Conservation (phyloP, 2,888 invertebrate species). For the Plutella xylostella region DNA sequence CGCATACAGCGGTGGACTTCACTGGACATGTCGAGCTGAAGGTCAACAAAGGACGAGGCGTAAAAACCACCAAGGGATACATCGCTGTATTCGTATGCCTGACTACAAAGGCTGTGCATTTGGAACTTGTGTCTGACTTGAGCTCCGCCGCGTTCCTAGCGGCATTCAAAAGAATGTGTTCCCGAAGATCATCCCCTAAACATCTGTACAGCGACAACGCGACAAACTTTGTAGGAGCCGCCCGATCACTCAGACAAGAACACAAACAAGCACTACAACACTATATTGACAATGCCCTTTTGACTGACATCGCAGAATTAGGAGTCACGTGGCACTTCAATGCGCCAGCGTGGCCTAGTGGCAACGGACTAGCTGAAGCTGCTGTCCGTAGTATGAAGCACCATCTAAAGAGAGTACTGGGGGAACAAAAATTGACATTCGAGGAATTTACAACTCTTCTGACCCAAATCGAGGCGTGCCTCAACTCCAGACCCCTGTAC, state of each 20-base stretch:
- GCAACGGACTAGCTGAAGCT: no score
- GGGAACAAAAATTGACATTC: conserved; percentile 14
- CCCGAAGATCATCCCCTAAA: conserved; percentile 20
- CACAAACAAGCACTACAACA: conserved; percentile 8
- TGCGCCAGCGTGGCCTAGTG: no score
- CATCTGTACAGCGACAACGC: conserved; percentile 24
- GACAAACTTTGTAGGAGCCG: conserved; percentile 20
- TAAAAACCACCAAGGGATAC: conserved; percentile 6
- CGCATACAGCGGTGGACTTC: no score
- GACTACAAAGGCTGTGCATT: conserved; percentile 17
- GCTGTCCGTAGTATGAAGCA: no score
- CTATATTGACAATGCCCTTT: background rate
- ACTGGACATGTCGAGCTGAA: conserved; percentile 12
- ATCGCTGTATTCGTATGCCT: conserved; percentile 15
- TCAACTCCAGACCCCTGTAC: conserved; percentile 18
- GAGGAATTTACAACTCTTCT: conserved; percentile 17
- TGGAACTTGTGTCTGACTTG: conserved; percentile 24
- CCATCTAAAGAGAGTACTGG: no score
- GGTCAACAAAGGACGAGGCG: background rate
- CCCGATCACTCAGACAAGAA: background rate
- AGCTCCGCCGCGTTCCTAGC: conserved; percentile 22
- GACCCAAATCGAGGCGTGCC: conserved; percentile 17
- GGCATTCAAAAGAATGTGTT: conserved; percentile 21
- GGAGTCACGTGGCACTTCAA: no score
- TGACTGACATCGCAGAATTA: conserved; percentile 3